Evolutionary conservation across 2,113 vertebrate species (phyloP), one percentile per base, ranked within the genome.

Genomic region (Eonycteris spelaea): DNA sequence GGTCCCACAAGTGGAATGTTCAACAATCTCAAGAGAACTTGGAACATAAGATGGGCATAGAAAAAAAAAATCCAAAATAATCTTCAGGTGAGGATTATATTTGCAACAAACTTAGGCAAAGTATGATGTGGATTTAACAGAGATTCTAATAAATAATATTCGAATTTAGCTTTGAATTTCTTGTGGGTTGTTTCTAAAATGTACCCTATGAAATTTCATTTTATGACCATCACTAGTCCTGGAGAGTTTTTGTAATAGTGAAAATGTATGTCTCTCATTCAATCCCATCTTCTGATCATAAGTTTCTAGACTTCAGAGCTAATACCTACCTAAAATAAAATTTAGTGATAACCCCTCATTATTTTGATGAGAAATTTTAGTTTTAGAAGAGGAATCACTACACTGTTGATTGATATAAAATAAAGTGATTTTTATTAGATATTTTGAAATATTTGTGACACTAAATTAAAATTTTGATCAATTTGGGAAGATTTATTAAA

Each of bases 251-350:
- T 16, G 45, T 91, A 86, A 43, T 73, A 61, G 7, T 63, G 48
- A 85, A 88, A 91, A 43, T 79, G 30, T 9, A 7, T 74, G 12
- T 63, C 18, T 73, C 2, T 93, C 18, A 85, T 84, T 80, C 96
- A 87, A 48, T 13, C 5, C 14, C 8, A 71, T 59, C 18, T 61
- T 65, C 15, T 88, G 4, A 73, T 86, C 3, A 7, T 45, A 65
- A 33, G 0, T 53, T 83, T 95, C n/a, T 70, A 86, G 5, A 63
- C 2, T 73, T 67, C 11, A 59, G 9, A 74, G 6, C 26, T 65
- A 71, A 89, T 70, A 71, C 21, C 30, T 93, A 80, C 26, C 30
- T 93, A 80, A 93, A 84, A 88, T 57, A 90, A 86, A 82, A 78
- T 77, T 22, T 43, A 30, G 0, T 84, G 24, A 45, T 55, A 71